These are phyloP conservation scores for Hyperoodon ampullatus DNA, from an alignment of 2,113 vertebrate genomes.

Conservation along the genomic window DNA sequence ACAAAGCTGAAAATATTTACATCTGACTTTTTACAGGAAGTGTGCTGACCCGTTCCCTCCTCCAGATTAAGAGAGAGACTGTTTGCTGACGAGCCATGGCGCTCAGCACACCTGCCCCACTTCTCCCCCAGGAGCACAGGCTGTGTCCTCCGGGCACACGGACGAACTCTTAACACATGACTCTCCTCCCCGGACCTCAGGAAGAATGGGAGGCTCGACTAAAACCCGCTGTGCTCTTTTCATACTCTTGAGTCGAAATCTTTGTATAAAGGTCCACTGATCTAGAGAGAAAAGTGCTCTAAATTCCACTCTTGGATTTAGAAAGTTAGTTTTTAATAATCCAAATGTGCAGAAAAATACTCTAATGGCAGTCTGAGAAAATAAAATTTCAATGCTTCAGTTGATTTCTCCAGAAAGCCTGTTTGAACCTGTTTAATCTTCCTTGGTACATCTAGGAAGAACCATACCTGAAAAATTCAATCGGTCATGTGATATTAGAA, in stretches of 20 bases:
- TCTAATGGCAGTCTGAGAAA: background rate
- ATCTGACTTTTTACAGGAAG: background rate
- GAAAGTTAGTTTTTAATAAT: slow-evolving; percentile 24
- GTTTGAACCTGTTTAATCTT: background rate
- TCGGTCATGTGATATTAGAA: background rate
- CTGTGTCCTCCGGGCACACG: background rate
- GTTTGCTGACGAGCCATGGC: accelerated
- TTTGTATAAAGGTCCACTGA: background rate
- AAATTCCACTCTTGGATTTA: background rate
- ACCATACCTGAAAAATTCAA: slow-evolving; percentile 22
- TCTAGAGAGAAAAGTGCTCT: background rate
- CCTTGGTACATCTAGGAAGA: background rate
- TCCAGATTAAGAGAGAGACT: background rate
- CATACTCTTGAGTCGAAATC: background rate
- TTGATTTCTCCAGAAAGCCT: slow-evolving; percentile 5
- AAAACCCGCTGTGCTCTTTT: background rate
- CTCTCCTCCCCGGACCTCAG: background rate
- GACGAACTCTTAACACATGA: background rate
- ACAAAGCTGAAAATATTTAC: background rate
- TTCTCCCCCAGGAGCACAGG: background rate
- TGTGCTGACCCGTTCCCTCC: background rate
- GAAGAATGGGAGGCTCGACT: background rate
- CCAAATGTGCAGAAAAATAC: background rate
- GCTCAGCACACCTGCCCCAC: background rate
- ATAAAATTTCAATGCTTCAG: background rate